These are phyloP conservation scores for Artemia sp. DNA, from an alignment of 2,888 invertebrate genomes.

Conservation along the genomic window DNA sequence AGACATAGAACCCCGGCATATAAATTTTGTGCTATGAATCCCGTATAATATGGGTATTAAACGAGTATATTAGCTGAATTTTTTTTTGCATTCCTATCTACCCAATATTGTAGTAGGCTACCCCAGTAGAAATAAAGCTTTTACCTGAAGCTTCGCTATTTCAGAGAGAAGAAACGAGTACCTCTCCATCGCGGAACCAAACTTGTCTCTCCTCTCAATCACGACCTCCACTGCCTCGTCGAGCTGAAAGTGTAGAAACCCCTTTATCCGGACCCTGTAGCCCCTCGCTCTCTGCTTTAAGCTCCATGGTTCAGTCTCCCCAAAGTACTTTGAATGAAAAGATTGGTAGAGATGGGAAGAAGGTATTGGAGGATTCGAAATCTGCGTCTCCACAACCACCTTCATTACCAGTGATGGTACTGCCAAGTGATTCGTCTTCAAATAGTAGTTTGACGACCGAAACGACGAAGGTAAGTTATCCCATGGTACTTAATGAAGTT, in stretches of 20 bases:
- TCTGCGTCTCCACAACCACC: background rate
- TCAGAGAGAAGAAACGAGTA: slow-evolving; percentile 6
- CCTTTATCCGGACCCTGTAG: slow-evolving; percentile 13
- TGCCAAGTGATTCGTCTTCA: background rate
- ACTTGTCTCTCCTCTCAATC: background rate
- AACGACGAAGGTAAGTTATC: too few species aligned
- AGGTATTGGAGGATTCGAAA: background rate
- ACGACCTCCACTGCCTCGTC: slow-evolving; percentile 12
- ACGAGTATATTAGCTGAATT: too few species aligned
- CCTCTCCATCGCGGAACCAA: background rate
- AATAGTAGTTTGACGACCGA: too few species aligned
- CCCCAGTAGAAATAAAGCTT: background rate
- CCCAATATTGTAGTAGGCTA: too few species aligned
- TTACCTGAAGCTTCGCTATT: background rate
- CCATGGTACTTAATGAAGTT: too few species aligned
- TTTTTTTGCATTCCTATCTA: too few species aligned
- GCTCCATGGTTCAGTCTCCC: slow-evolving; percentile 10
- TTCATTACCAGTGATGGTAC: background rate
- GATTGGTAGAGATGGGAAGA: background rate
- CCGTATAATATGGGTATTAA: too few species aligned
- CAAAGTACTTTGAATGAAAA: slow-evolving; percentile 3
- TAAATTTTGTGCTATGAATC: too few species aligned
- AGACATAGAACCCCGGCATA: too few species aligned
- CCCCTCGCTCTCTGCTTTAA: slow-evolving; percentile 11
- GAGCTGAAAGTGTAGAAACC: slow-evolving; percentile 8